Percentiles rank a stretch among this genome's conserved stretches.
These are phyloP conservation scores for Pagetopsis macropterus DNA, from an alignment of 2,797 vertebrate species.

Conservation along the genomic window DNA sequence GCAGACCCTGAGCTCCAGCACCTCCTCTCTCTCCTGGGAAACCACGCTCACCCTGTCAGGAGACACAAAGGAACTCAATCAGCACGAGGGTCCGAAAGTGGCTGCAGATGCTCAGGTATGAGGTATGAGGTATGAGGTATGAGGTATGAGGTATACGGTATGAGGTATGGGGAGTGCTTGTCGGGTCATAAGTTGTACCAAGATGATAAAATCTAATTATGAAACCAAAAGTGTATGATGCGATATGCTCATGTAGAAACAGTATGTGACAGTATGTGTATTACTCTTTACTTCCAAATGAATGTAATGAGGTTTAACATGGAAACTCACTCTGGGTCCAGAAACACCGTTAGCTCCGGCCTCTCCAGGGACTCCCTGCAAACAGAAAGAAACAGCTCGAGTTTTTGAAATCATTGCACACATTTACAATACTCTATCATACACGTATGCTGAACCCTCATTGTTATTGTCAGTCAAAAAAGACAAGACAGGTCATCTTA, in stretches of 20 bases:
- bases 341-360: constrained; percentile 88
- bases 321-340: constrained; percentile 92
- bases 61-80: constrained; percentile 33
- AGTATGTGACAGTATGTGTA: neutral
- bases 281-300: constrained; percentile 1
- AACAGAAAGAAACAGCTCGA: constrained; percentile 22
- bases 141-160: too few relatives aligned
- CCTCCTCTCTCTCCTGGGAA: constrained; percentile 97
- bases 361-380: constrained; percentile 94
- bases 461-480: neutral
- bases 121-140: neutral
- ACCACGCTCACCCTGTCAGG: constrained; percentile 92
- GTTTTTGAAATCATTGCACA: constrained; percentile 3
- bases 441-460: neutral
- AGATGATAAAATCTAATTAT: neutral
- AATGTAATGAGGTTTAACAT: constrained; percentile 10
- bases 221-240: neutral
- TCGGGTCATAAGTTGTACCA: neutral
- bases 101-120: neutral
- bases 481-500: neutral
- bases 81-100: neutral
- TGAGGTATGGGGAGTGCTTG: neutral
- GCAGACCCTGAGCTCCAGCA: constrained; percentile 92
- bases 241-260: neutral
- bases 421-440: neutral